Percentiles rank a stretch among this genome's conserved stretches.
phyloP scores from a whole-genome alignment of 2,797 vertebrate genomes.

The Eurystomus glaucurus region DNA sequence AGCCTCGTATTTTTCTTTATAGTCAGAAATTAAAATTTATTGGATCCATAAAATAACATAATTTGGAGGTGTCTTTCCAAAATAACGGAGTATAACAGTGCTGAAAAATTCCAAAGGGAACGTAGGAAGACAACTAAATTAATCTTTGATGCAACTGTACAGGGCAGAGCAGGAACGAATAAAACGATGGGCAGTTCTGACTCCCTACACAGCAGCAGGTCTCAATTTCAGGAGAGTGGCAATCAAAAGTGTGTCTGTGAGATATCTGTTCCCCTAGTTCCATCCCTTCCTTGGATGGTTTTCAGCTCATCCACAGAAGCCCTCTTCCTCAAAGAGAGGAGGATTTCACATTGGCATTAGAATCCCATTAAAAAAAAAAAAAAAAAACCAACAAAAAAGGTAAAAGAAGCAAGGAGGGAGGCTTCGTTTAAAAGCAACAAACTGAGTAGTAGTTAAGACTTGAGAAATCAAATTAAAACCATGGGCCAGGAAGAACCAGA shows the following conservation, averaged over 20 bases:
- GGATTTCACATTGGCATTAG: not conserved
- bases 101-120: not conserved
- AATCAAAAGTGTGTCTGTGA: not conserved
- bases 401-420: rapidly evolving
- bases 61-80: not conserved
- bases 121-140: not conserved
- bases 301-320: not conserved
- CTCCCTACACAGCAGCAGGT: not conserved
- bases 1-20: not conserved
- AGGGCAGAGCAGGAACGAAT: not conserved
- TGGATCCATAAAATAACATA: not conserved
- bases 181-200: not conserved
- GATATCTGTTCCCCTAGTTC: not conserved
- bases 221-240: not conserved
- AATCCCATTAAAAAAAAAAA: not conserved
- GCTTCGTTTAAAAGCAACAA: not conserved
- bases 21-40: not conserved
- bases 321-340: not conserved
- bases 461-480: not conserved
- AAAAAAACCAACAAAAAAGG: no score
- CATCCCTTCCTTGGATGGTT: not conserved
- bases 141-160: not conserved
- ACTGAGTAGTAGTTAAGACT: not conserved
- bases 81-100: not conserved
- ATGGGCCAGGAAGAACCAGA: not conserved